Base-by-base conservation (phyloP, 2,888 invertebrate species). In the Galeopsomyia nigrocyanea region DNA sequence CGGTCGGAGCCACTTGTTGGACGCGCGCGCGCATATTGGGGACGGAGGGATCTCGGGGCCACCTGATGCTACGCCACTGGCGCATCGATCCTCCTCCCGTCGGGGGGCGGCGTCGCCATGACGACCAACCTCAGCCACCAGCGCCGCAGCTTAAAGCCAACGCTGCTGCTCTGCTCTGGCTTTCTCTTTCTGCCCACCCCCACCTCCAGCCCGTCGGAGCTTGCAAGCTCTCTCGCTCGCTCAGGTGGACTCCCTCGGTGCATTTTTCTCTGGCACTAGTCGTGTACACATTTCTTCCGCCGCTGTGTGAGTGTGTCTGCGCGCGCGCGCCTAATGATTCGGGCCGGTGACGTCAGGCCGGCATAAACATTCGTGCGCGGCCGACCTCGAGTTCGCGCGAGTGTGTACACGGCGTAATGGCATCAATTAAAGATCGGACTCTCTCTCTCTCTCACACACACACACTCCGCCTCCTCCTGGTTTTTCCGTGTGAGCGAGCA, bases 61-160 rank as follows among this genome's bases (percentile, higher is more conserved):
- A 83, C 84, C 84, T 83, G 83, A 82, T 84, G 83, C 81, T 84
- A 86, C 86, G 84, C 82, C 81, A 84, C 84, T 86, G 86, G 79
- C 74, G 58, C 83, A 86, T 86, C 86, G 86, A 86, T 86, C 82
- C 82, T 82, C 82, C 82, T 81, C 84, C 83, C 83, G 76, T 74
- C 76, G 39, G 22, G n/a, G 5, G 61, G 49, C 58, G 49, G 21
- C 51, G 80, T 84, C 71, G 76, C 77, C 80, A 82, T 83, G 77
- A 74, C 78, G 74, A 83, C 83, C 79, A 81, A 78, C 80, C 77
- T 80, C 76, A 73, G 79, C 80, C 81, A 79, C 80, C 81, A 79
- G 73, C 77, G 72, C 76, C 79, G 78, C 78, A 79, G 79, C 79
- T 53, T 61, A 62, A 67, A 57, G 68, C 76, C 75, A 71, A 71